These are phyloP conservation scores for Odontesthes bonariensis DNA, from an alignment of 2,113 vertebrate genomes.

Conservation along the genomic window DNA sequence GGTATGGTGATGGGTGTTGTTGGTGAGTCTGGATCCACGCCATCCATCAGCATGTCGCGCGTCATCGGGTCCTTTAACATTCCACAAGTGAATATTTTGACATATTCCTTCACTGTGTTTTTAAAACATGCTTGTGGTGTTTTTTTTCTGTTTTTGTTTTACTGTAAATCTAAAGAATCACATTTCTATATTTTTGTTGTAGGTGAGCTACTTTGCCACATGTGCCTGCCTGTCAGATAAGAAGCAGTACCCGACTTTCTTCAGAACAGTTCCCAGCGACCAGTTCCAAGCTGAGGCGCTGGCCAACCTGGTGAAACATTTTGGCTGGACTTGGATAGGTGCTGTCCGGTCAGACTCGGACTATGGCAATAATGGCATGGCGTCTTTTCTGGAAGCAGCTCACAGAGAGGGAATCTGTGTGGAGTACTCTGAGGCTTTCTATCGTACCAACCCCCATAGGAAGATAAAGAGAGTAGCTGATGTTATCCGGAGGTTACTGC, in stretches of 20 bases:
- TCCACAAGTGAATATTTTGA: slow-evolving; percentile 67
- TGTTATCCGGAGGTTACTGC: slow-evolving; percentile 69
- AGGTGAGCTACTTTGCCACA: slow-evolving; percentile 82
- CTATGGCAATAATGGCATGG: slow-evolving; percentile 79
- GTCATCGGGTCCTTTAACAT: slow-evolving; percentile 72
- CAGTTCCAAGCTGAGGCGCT: slow-evolving; percentile 79
- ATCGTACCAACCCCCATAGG: slow-evolving; percentile 57
- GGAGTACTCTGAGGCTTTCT: slow-evolving; percentile 74
- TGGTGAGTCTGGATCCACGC: slow-evolving; percentile 77
- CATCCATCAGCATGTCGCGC: slow-evolving; percentile 75
- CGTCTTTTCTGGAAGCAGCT: slow-evolving; percentile 67
- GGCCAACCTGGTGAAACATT: slow-evolving; percentile 76
- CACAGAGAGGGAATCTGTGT: slow-evolving; percentile 75
- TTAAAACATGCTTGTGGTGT: no score
- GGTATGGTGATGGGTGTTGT: slow-evolving; percentile 63
- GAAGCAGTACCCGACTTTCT: slow-evolving; percentile 74
- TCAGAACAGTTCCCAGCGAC: slow-evolving; percentile 83
- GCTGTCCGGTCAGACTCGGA: slow-evolving; percentile 76
- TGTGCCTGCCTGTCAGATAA: slow-evolving; percentile 83
- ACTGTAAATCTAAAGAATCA: fast-evolving
- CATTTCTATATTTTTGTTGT: neutral
- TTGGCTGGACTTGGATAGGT: slow-evolving; percentile 84
- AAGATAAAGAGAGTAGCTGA: slow-evolving; percentile 68
- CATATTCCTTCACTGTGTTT: fast-evolving
- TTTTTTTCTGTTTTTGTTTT: no score